These are phyloP conservation scores for Scarus forsteni DNA, from an alignment of 2,797 vertebrate species.

Conservation along the genomic window DNA sequence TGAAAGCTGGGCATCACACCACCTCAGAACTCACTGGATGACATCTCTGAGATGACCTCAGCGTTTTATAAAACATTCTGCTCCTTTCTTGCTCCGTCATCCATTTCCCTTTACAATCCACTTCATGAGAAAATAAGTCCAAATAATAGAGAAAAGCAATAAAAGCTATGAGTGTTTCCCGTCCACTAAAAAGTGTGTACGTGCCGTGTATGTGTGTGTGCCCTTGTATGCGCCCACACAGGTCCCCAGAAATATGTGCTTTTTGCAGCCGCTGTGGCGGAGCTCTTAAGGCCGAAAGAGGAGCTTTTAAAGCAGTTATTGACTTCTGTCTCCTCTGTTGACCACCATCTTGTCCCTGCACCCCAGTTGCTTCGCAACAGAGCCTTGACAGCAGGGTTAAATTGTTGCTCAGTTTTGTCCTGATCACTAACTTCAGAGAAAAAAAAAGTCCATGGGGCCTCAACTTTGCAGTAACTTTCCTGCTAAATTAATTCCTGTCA, in stretches of 20 bases:
- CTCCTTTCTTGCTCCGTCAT: slow-evolving; percentile 14
- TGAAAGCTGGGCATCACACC: too few relatives aligned
- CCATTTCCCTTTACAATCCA: slow-evolving; percentile 2
- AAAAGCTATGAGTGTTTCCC: slow-evolving; percentile 41
- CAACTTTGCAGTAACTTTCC: slow-evolving; percentile 5
- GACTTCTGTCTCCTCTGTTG: slow-evolving; percentile 73
- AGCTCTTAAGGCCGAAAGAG: slow-evolving; percentile 68
- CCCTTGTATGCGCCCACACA: slow-evolving; percentile 34
- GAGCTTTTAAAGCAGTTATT: slow-evolving; percentile 79
- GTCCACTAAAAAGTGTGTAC: slow-evolving; percentile 47
- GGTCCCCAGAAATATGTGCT: slow-evolving; percentile 36
- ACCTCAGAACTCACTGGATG: too few relatives aligned
- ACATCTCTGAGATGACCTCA: background rate
- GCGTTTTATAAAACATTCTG: too few relatives aligned
- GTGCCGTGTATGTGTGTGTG: slow-evolving; percentile 8
- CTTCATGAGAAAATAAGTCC: slow-evolving; percentile 2
- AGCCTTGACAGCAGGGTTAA: slow-evolving; percentile 64
- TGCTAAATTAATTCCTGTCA: slow-evolving; percentile 32
- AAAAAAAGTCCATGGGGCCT: background rate
- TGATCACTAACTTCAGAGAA: slow-evolving; percentile 1
- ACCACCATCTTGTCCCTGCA: slow-evolving; percentile 68
- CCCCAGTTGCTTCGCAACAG: slow-evolving; percentile 70
- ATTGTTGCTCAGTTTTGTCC: slow-evolving; percentile 11
- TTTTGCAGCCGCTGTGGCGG: slow-evolving; percentile 55
- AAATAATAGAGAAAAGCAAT: slow-evolving; percentile 38